phyloP scores from a whole-genome alignment of 2,797 vertebrate genomes.

The Gambelia wislizenii region DNA sequence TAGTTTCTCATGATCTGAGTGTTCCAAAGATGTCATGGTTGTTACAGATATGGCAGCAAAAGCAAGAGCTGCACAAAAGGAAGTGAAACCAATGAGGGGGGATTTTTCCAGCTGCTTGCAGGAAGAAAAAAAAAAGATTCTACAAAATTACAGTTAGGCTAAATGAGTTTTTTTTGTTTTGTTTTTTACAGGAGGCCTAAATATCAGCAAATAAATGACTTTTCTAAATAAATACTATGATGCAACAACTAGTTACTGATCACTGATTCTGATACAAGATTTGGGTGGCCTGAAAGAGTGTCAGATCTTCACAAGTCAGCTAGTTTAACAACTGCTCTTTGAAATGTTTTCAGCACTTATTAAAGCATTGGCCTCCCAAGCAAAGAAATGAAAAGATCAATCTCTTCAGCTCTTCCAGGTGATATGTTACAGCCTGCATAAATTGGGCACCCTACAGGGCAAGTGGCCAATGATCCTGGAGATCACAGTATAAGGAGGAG shows the following conservation, averaged over 20 bases:
- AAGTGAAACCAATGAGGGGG: neutral
- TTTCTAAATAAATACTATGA: neutral
- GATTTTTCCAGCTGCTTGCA: neutral
- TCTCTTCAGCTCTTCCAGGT: neutral
- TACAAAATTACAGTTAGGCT: neutral
- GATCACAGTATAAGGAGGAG: neutral
- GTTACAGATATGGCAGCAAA: neutral
- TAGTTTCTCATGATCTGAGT: conserved; percentile 3
- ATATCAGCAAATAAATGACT: neutral
- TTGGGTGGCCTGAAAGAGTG: neutral
- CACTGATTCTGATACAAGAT: neutral
- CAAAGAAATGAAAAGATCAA: neutral
- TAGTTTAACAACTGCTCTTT: neutral
- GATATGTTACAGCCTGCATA: neutral
- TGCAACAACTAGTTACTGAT: neutral
- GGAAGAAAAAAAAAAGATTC: neutral
- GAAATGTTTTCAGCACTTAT: neutral
- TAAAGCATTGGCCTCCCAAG: neutral
- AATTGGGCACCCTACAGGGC: neutral
- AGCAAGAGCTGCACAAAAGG: conserved; percentile 11
- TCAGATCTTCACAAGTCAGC: neutral
- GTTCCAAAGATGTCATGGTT: neutral
- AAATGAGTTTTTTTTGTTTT: no score
- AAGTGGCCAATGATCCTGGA: neutral
- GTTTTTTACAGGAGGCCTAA: neutral